Evolutionary conservation across 2,888 invertebrate species (phyloP), one percentile per base, ranked within the genome.

Genomic region (Aleiodes alternator): DNA sequence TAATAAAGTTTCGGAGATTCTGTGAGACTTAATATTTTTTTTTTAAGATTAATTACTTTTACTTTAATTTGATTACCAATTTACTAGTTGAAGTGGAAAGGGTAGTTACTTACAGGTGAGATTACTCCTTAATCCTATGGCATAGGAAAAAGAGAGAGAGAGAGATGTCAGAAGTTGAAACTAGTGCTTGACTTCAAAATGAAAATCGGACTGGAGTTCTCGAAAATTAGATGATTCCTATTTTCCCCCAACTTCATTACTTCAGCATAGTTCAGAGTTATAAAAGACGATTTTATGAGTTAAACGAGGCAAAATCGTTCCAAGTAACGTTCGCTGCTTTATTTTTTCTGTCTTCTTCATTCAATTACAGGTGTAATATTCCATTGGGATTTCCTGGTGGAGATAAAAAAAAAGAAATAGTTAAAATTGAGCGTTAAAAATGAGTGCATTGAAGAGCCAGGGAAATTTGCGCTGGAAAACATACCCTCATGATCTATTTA

Each of bases 331-430:
- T 38, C 29, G 38, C 7, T 34, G 12, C 7, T 12, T 23, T 2
- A 2, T 23, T 23, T 12, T 14, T 12, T 29, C 34, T 29, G 34
- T 5, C 14, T 8, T 34, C 57, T 59, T 59, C 34, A 14, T 59
- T 14, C 59, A 59, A 59, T 59, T 59, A 4, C 59, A 59, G 59
- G 12, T 34, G 59, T 59, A 59, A 59, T 59, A 59, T 59, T 34
- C 34, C 59, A n/a, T 34, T 59, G 5, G n/a, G 14, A n/a, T 59
- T 38, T 34, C 34, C 23, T 23, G 2, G 23, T 23, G 31, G 31
- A 57, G 57, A 8, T 3, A 43, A 11, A 9, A 8, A 38, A 43
- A 11, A 9, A 34, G n/a, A 59, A 29, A 29, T 31, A 34, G 34
- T 6, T 12, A 34, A 14, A 34, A 34, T n/a, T 5, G n/a, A 59